Conservation (phyloP, 2,797 vertebrate genomes). For the Chaetodon trifasciatus region DNA sequence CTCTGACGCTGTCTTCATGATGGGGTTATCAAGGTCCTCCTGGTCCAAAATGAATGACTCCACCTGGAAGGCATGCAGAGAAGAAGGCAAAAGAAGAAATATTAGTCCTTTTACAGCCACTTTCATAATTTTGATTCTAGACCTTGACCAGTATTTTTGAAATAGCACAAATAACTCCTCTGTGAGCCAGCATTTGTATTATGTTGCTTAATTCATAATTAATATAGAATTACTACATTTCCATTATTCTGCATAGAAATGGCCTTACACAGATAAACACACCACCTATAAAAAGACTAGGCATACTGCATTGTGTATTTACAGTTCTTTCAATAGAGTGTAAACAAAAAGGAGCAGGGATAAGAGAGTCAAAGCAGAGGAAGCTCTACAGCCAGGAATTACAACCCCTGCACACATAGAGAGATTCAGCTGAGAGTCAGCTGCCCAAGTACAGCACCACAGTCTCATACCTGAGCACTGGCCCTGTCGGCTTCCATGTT, state of each 20-base stretch:
- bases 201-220: conserved; percentile 2
- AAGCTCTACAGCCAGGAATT: conserved; percentile 50
- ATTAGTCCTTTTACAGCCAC: not conserved
- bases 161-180: not conserved
- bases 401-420: conserved; percentile 57
- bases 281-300: conserved; percentile 50
- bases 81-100: conserved; percentile 2
- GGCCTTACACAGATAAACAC: not conserved
- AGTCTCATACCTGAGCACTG: conserved; percentile 56
- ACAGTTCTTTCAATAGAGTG: conserved; percentile 43
- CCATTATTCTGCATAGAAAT: conserved; percentile 20
- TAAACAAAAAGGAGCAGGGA: conserved; percentile 43
- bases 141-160: not conserved
- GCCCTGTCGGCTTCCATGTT: conserved; percentile 20
- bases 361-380: conserved; percentile 43
- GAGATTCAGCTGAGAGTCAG: conserved; percentile 74
- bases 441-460: conserved; percentile 52
- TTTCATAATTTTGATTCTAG: not conserved
- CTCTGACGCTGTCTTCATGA: conserved; percentile 98
- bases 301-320: conserved; percentile 63
- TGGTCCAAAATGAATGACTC: conserved; percentile 99
- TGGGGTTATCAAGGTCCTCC: conserved; percentile 99
- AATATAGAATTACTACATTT: conserved; percentile 11
- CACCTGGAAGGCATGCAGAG: conserved; percentile 85
- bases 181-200: not conserved